Conservation (phyloP, 2,113 vertebrate species). For the Agelaius phoeniceus region DNA sequence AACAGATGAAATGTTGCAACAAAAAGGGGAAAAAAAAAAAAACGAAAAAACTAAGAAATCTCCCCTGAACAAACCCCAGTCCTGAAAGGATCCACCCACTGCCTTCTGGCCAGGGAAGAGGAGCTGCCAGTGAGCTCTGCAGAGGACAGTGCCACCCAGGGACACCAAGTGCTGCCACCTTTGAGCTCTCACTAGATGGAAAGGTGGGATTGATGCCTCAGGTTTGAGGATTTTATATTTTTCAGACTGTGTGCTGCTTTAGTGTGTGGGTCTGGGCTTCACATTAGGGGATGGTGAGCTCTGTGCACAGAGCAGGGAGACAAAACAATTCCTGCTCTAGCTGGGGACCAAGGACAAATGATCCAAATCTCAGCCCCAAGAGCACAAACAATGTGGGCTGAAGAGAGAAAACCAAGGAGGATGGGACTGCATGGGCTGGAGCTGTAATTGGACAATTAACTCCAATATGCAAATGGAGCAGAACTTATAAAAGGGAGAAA, state of each 20-base stretch:
- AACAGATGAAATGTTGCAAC: background rate
- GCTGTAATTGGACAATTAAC: background rate
- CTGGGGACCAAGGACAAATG: background rate
- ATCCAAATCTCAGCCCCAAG: background rate
- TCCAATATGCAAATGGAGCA: background rate
- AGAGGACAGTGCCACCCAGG: background rate
- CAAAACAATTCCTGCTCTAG: background rate
- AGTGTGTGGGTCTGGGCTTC: background rate
- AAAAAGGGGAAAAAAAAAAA: background rate
- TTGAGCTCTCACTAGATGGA: accelerated
- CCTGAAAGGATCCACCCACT: constrained; percentile 30
- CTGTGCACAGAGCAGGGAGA: background rate
- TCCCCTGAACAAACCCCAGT: constrained; percentile 19
- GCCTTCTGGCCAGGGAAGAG: background rate
- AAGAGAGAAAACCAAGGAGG: background rate
- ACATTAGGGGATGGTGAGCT: background rate
- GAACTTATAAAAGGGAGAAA: background rate
- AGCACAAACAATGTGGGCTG: background rate
- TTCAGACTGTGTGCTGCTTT: background rate
- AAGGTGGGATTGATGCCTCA: background rate
- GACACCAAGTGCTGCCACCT: background rate
- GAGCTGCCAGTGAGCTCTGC: background rate
- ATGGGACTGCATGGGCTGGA: background rate
- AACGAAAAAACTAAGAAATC: background rate
- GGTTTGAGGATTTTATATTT: background rate